Base-by-base conservation (phyloP, 2,888 invertebrate genomes). In the Platerodrilus igneus region DNA sequence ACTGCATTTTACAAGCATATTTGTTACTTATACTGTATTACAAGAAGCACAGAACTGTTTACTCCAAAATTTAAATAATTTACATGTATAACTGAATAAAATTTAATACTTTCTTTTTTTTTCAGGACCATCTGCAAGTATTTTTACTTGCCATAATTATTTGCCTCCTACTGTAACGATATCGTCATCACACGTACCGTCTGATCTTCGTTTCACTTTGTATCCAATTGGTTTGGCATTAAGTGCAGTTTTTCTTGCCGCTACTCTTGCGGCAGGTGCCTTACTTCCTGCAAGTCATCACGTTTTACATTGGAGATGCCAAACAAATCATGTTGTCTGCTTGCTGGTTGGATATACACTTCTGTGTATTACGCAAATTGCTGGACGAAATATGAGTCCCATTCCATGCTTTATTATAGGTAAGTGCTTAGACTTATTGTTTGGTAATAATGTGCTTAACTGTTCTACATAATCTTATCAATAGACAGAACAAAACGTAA, bases 231-330 rank as follows among this genome's bases (percentile, higher is more conserved):
- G 84, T 43, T 73, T 89, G 62, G 79, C 87, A 40, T 76, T 90
- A 55, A 87, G 88, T 55, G 86, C 83, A 2, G 76, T 85, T 46
- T 90, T 90, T 72, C 72, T 90, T 64, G 81, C 83, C 22, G 84
- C 86, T 10, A 90, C 89, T 34, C 69, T 90, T 58, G 83, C 80
- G 27, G 83, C 87, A 7, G 84, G 87, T 10, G 84, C 82, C 58
- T 73, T 88, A 54, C 74, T 88, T 64, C 87, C 88, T 34, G 82
- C 85, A 51, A 84, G 86, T 55, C 88, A 87, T 71, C 89, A 88
- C 71, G 86, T 86, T 48, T 74, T 90, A 56, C 90, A 90, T 69
- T 89, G 89, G 86, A 77, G 86, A 58, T 89, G 89, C 64, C 89
- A 90, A 72, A 87, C 88, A 51, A 82, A 86, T 69, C 87, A 90